Evolutionary conservation across 2,113 vertebrate genomes (phyloP).

Genomic region (Puntigrus tetrazona): DNA sequence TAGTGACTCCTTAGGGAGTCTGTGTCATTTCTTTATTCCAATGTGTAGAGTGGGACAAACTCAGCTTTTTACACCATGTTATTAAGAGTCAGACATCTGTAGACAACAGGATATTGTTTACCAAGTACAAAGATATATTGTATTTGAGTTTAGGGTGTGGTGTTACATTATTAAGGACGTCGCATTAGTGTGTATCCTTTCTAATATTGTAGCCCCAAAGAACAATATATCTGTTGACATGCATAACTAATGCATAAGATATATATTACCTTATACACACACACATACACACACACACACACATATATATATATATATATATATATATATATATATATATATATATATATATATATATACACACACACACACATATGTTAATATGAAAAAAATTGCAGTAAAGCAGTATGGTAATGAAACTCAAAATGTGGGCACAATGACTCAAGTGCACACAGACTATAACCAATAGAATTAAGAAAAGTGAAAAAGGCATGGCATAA

Average conservation of each 20-base stretch:
- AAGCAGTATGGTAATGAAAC: background rate
- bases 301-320: too few species aligned
- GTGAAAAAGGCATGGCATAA: background rate
- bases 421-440: background rate
- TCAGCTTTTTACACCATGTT: slow-evolving; percentile 63
- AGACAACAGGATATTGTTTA: slow-evolving; percentile 43
- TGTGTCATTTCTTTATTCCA: slow-evolving; percentile 72
- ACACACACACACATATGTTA: too few species aligned
- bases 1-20: slow-evolving; percentile 68
- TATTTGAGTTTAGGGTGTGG: slow-evolving; percentile 3
- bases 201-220: background rate
- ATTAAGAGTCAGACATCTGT: slow-evolving; percentile 56
- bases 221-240: slow-evolving; percentile 1
- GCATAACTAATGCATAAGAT: background rate
- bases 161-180: background rate
- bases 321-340: too few species aligned
- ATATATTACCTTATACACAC: background rate
- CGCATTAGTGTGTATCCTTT: background rate
- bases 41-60: slow-evolving; percentile 62
- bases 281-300: too few species aligned
- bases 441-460: background rate
- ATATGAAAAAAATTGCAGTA: background rate
- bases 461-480: background rate
- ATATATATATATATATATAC: too few species aligned
- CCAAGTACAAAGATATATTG: slow-evolving; percentile 2